Evolutionary conservation across 2,797 vertebrate species (phyloP), one percentile per base, ranked within the genome.

Genomic region (Rhincodon typus): DNA sequence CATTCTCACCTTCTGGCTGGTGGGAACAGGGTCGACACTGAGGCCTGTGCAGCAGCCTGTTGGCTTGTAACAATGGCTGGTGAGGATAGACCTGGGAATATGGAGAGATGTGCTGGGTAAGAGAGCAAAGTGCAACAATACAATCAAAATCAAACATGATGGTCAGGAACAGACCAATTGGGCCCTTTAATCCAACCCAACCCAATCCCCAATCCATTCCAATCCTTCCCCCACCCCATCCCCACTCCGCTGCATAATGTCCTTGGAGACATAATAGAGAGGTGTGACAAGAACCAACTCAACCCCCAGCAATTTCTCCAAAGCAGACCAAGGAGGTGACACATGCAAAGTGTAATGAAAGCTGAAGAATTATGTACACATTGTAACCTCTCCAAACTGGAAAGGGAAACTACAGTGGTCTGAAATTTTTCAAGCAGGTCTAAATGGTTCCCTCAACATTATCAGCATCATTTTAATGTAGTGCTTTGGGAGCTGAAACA

Each of bases 1-100:
- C 98, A 13, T 96, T 99, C 98, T 99, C 99, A 99, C 99, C 99
- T 99, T 98, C 99, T 97, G 79, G 98, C 98, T 95, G 98, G 98
- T 53, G 98, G 98, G 96, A 98, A 98, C 6, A 98, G 97, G 95
- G 98, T 98, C 96, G 98, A 98, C 87, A 98, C 97, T 0, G 98
- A 98, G 97, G 98, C 98, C 97, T 99, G 98, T 97, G 98, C 97
- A 0, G 98, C 97, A 97, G 98, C 98, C 97, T 99, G 98, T 97
- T 98, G 98, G 98, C 98, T 98, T 97, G 99, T 99, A 94, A 99
- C 98, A 94, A 99, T 99, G 97, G 99, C 99, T 97, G 99, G 99
- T 90, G 99, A 99, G 50, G 98, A 99, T 97, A 99, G 98, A 97
- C 98, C 99, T 98, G 97, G 0, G 0, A 96, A 15, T 46, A 34